Evolutionary conservation across 2,797 vertebrate genomes (phyloP).

Genomic region (Squalus acanthias): DNA sequence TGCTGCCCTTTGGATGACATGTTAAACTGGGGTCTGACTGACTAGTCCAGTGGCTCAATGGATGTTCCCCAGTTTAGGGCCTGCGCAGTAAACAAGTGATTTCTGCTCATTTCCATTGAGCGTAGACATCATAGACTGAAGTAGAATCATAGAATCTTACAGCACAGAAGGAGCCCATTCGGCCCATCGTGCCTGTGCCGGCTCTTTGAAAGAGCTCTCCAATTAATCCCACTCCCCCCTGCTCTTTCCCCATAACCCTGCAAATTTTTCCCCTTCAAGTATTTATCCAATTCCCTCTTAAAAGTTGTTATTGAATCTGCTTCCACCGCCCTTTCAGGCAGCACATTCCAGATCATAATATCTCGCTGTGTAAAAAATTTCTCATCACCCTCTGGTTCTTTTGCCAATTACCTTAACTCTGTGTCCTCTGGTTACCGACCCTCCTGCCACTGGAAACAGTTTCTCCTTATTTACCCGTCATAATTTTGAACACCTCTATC

Average conservation of each 20-base stretch:
- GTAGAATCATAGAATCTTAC: background rate
- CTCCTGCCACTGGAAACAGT: background rate
- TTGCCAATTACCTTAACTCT: background rate
- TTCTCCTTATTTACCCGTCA: too few species aligned
- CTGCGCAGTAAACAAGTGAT: background rate
- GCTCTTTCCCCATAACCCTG: background rate
- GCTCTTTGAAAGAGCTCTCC: background rate
- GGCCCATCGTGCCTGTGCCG: background rate
- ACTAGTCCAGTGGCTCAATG: background rate
- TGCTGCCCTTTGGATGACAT: background rate
- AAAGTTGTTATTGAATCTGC: background rate
- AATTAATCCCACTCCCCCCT: background rate
- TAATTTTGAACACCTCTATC: too few species aligned
- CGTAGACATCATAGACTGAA: background rate
- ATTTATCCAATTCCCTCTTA: background rate
- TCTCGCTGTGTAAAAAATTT: background rate
- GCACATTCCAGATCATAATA: background rate
- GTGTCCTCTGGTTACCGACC: background rate
- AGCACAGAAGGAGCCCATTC: background rate
- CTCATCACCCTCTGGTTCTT: background rate
- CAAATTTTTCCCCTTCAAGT: background rate
- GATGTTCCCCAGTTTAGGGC: background rate
- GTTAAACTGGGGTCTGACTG: background rate
- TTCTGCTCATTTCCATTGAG: background rate
- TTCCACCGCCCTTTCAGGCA: background rate